phyloP scores from a whole-genome alignment of 2,113 vertebrate species.

The Gasterosteus aculeatus region DNA sequence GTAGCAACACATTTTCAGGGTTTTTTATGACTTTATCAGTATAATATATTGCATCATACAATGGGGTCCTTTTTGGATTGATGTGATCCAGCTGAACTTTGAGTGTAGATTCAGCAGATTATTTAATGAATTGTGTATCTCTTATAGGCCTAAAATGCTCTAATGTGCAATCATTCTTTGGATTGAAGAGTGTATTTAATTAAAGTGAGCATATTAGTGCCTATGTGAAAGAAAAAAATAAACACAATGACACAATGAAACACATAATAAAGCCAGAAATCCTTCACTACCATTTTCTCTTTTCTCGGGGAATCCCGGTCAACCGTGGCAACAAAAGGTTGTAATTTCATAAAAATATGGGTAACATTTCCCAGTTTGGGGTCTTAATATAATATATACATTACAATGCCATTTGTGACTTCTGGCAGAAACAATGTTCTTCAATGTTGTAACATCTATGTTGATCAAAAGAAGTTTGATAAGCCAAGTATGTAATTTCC shows the following conservation, averaged over 20 bases:
- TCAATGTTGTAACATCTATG: not conserved
- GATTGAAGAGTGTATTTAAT: constrained; percentile 17
- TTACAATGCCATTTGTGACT: not conserved
- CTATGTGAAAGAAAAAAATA: constrained; percentile 2
- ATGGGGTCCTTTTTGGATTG: not conserved
- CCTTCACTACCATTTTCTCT: not conserved
- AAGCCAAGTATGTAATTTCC: not conserved
- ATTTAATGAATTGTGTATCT: constrained; percentile 23
- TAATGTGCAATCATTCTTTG: constrained; percentile 43
- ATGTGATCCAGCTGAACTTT: not conserved
- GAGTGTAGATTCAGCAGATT: constrained; percentile 4
- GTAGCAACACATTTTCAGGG: not conserved
- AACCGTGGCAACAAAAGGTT: not conserved
- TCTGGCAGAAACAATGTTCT: not conserved
- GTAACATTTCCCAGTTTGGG: not conserved
- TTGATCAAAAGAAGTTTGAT: not conserved
- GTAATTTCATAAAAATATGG: not conserved
- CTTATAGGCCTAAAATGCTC: not conserved
- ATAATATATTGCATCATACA: not conserved
- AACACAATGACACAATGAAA: constrained; percentile 17
- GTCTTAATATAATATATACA: not conserved
- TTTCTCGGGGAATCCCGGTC: not conserved
- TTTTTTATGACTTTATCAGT: not conserved
- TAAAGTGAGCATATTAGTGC: not conserved
- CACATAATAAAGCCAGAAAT: constrained; percentile 6